phyloP scores from a whole-genome alignment of 1,140 invertebrate species.

The Magallana angulata region DNA sequence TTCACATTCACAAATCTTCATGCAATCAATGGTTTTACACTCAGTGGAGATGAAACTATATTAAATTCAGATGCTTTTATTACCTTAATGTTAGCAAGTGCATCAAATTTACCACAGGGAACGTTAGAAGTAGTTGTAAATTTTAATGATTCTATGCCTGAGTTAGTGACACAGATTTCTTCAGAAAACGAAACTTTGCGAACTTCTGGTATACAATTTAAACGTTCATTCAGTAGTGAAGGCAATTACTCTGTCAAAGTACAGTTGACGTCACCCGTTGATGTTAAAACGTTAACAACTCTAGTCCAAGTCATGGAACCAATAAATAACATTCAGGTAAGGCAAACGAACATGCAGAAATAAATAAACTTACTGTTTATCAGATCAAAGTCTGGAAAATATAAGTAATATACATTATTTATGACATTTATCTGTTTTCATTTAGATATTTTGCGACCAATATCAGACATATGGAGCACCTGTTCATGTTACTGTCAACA shows the following conservation, averaged over 20 bases:
- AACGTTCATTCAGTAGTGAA: background rate
- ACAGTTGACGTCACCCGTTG: background rate
- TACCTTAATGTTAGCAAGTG: background rate
- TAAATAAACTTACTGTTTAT: too few species aligned
- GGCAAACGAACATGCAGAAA: too few species aligned
- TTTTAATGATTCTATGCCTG: background rate
- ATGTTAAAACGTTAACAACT: background rate
- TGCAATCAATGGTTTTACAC: background rate
- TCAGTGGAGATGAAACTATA: background rate
- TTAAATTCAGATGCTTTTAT: background rate
- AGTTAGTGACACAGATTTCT: background rate
- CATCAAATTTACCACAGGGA: background rate
- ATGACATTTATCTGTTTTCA: background rate
- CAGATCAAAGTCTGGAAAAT: too few species aligned
- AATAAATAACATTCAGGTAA: conserved; percentile 5
- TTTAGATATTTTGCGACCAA: background rate
- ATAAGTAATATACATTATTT: too few species aligned
- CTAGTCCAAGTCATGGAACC: conserved; percentile 3
- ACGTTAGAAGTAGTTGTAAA: background rate
- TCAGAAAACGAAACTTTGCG: background rate
- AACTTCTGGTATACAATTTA: background rate
- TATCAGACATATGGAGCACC: background rate
- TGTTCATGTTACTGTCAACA: background rate
- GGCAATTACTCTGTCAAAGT: background rate
- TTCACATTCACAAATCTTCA: background rate